Evolutionary conservation across 2,113 vertebrate species (phyloP).

Genomic region (Spilogale gracilis): DNA sequence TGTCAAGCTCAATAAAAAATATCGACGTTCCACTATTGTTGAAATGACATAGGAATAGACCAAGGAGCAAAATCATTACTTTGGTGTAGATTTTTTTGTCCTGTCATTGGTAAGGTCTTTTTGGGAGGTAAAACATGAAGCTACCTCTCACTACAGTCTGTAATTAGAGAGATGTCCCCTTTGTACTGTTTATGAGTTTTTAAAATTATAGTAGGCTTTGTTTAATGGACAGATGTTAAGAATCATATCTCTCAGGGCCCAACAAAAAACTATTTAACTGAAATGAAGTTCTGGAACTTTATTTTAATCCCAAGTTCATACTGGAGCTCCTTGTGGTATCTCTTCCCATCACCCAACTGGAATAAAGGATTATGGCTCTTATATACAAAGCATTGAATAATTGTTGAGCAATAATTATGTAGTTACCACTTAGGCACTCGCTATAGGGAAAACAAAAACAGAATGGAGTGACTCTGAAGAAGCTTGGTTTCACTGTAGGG

Average conservation of each 20-base stretch:
- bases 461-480: not conserved
- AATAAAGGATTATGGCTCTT: not conserved
- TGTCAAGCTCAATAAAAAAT: conserved; percentile 33
- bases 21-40: not conserved
- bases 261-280: conserved; percentile 28
- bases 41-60: conserved; percentile 13
- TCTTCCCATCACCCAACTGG: conserved; percentile 34
- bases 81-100: not conserved
- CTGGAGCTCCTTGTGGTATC: not conserved
- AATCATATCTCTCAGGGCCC: not conserved
- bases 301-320: not conserved
- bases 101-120: not conserved
- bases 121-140: not conserved
- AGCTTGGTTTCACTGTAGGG: not conserved
- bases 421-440: conserved; percentile 30
- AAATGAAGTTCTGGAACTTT: conserved; percentile 25
- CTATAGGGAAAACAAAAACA: not conserved
- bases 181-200: conserved; percentile 35
- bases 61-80: not conserved
- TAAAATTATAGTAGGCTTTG: not conserved
- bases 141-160: not conserved
- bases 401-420: conserved; percentile 32
- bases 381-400: not conserved
- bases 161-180: conserved; percentile 27
- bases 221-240: conserved; percentile 30